Conservation (phyloP, 53 echinoderm and acorn worm genomes). For the Zoroaster sp. region DNA sequence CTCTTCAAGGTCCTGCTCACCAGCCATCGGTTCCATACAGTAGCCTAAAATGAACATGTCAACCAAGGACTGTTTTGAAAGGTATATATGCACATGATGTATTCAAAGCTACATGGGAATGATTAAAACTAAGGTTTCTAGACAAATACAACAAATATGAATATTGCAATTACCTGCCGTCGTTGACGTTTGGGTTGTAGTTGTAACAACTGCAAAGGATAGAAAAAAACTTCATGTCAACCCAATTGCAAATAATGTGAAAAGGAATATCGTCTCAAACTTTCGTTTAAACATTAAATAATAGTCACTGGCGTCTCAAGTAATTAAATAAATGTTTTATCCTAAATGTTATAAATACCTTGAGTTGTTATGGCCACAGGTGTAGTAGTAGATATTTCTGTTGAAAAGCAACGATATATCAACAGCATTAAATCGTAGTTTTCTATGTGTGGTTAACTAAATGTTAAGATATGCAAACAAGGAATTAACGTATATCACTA, state of each 20-base stretch:
- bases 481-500: too few relatives aligned
- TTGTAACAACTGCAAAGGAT: neutral
- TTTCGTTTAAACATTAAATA: too few relatives aligned
- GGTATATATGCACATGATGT: too few relatives aligned
- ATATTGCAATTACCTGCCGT: slow-evolving; percentile 35
- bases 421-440: neutral
- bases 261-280: too few relatives aligned
- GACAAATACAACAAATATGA: too few relatives aligned
- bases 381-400: neutral
- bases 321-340: too few relatives aligned
- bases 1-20: neutral
- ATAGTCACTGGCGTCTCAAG: too few relatives aligned
- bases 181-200: slow-evolving; percentile 19
- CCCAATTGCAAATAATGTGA: too few relatives aligned
- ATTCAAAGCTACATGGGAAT: too few relatives aligned
- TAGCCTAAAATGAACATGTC: neutral
- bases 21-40: slow-evolving; percentile 15
- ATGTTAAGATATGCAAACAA: neutral
- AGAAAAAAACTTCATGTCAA: too few relatives aligned
- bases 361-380: neutral
- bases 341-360: too few relatives aligned
- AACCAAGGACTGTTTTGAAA: neutral
- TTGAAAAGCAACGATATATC: neutral
- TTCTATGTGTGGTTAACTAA: neutral
- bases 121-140: too few relatives aligned